A percentile compares a stretch with the other conserved stretches of the same genome.
Evolutionary conservation across 2,888 invertebrate species (phyloP).

Genomic region (Meiosimyza platycephala): DNA sequence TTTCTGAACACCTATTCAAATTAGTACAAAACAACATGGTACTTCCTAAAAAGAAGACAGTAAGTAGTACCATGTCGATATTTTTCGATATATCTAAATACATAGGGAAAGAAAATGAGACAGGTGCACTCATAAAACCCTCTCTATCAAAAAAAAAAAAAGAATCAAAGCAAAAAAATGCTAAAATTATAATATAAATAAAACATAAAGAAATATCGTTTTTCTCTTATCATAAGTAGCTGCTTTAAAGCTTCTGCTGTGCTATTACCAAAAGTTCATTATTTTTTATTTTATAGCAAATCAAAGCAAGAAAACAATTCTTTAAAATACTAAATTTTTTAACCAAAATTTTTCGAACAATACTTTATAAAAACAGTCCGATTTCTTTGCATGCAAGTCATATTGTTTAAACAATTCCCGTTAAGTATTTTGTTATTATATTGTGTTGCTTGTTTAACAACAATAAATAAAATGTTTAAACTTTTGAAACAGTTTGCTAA

Average conservation of each 20-base stretch:
- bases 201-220: no score
- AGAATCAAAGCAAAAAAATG: no score
- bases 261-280: constrained; percentile 31
- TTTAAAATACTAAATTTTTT: constrained; percentile 3
- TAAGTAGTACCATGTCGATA: not conserved
- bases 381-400: not conserved
- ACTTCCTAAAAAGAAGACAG: constrained; percentile 8
- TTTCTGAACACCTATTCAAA: not conserved
- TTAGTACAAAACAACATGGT: constrained; percentile 28
- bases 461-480: constrained; percentile 58
- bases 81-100: no score
- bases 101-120: no score
- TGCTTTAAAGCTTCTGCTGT: constrained; percentile 5
- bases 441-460: constrained; percentile 3
- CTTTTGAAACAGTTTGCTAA: constrained; percentile 64
- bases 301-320: not conserved
- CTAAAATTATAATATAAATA: no score
- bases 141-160: no score
- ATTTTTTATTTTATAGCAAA: constrained; percentile 12
- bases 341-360: not conserved
- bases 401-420: constrained; percentile 8
- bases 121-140: no score
- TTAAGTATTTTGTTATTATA: not conserved
- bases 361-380: no score
- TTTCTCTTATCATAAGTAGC: not conserved